Evolutionary conservation across 2,113 vertebrate species (phyloP).

Genomic region (Promerops cafer): DNA sequence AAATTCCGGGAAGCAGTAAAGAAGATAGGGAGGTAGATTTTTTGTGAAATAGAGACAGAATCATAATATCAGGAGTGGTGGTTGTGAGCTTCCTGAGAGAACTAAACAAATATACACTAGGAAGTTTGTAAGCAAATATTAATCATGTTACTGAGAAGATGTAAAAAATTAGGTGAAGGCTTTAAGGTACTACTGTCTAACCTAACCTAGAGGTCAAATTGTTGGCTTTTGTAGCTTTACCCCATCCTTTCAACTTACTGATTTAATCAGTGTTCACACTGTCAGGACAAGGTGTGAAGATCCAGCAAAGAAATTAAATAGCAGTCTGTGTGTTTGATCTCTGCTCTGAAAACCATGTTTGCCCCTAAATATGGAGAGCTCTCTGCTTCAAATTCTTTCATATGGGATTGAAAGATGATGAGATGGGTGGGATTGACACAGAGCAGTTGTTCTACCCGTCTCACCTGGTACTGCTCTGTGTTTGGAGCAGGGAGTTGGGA

Average conservation of each 20-base stretch:
- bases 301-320: background rate
- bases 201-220: background rate
- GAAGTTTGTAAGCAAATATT: background rate
- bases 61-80: background rate
- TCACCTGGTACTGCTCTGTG: accelerated
- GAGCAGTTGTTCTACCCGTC: background rate
- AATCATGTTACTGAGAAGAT: background rate
- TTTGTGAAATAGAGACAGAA: background rate
- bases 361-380: background rate
- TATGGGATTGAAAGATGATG: background rate
- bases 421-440: background rate
- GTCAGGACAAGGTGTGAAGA: background rate
- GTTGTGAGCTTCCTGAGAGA: background rate
- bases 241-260: background rate
- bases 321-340: background rate
- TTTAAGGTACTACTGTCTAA: background rate
- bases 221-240: background rate
- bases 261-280: background rate
- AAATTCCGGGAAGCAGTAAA: background rate
- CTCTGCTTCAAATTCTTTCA: background rate
- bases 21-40: background rate
- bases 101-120: background rate
- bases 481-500: background rate
- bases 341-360: background rate
- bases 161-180: background rate